Base-by-base conservation (phyloP, 2,113 vertebrate genomes). In the Gymnocephalus cernua region DNA sequence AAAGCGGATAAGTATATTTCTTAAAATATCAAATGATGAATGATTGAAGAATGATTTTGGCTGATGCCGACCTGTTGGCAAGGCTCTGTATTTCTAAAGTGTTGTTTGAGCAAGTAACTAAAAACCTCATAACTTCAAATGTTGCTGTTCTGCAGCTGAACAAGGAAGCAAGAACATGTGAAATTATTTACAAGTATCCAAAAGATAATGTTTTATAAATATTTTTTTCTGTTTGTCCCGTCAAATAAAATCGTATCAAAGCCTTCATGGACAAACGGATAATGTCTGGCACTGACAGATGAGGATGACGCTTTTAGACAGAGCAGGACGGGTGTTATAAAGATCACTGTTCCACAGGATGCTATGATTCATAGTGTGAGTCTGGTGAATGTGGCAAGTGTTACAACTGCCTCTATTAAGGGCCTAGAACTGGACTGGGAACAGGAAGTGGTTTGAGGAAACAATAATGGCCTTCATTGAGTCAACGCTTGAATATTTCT, bases 381-480 rank as follows among this genome's bases (percentile, higher is more conserved):
- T 58, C 27, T 75, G 83, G 85, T 89, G 71, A 91, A 80, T 90
- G 86, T 84, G 83, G 68, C 63, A 10, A 85, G 77, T 90, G 88
- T 89, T 77, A 56, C 82, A 86, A 75, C 19, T 41, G 68, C 58
- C 75, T 27, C 78, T 25, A 65, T 87, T 80, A 69, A 78, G 58
- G 29, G 15, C 48, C 50, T 59, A 41, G 65, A 82, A 70, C 68
- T 68, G 67, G 75, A 82, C 69, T 70, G 6, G 16, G 70, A 80
- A 35, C 65, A 84, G 87, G 82, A 92, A 92, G 66, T 53, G 79
- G 77, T 76, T 77, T 65, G 25, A 23, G 80, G 54, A 77, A 82
- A 92, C 92, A 92, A 90, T 80, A 73, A 79, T 38, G 82, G 61
- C 80, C 68, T 93, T 93, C 85, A 88, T 79, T 51, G 63, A 61